These are phyloP conservation scores for Anarhynchus alexandrinus DNA, from an alignment of 2,113 vertebrate species.

Conservation along the genomic window DNA sequence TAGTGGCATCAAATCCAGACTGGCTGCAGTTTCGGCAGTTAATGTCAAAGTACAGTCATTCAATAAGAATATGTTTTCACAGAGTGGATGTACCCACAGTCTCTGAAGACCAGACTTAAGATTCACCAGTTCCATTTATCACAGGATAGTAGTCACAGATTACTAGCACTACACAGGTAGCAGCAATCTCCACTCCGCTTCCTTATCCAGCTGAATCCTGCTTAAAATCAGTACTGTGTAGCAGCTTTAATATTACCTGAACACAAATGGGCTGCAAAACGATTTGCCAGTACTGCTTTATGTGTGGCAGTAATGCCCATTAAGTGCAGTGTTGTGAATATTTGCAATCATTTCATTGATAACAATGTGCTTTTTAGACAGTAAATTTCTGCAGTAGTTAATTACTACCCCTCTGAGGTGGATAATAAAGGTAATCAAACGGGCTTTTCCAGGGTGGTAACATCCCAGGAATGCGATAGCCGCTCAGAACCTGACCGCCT, in stretches of 20 bases:
- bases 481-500: neutral
- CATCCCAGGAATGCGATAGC: neutral
- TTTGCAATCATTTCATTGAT: constrained; percentile 4
- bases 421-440: constrained; percentile 53
- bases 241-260: neutral
- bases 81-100: neutral
- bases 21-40: neutral
- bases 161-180: neutral
- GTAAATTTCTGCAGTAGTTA: constrained; percentile 20
- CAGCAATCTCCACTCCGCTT: neutral
- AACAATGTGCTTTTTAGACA: constrained; percentile 30
- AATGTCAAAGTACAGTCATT: neutral
- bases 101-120: neutral
- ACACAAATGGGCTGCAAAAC: neutral
- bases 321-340: neutral
- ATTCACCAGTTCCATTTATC: neutral
- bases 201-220: neutral
- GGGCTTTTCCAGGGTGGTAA: neutral
- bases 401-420: constrained; percentile 28
- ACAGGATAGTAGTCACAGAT: neutral
- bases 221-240: neutral
- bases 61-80: neutral
- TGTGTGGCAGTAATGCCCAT: neutral
- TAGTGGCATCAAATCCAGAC: neutral
- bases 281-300: neutral